Base-by-base conservation (phyloP, 2,888 invertebrate species). In the Formica aserva region DNA sequence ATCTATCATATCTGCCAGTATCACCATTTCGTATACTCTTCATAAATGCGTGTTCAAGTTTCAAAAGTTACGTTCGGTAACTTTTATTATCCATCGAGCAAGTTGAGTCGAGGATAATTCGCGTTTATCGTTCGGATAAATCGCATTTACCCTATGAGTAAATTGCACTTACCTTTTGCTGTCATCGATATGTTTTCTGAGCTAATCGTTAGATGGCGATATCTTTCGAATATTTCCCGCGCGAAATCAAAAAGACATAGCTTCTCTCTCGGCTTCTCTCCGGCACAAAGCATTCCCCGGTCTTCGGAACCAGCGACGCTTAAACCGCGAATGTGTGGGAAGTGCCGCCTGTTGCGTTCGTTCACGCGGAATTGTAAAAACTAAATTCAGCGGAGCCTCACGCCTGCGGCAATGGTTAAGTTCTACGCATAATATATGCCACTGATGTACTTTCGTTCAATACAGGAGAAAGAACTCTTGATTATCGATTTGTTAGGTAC, bases 351-450 rank as follows among this genome's bases (percentile, higher is more conserved):
- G 93, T 92, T 93, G 92, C 92, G 90, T 91, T 87, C 88, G 90
- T 92, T 91, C 91, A 88, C 85, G 92, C 91, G 92, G 91, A 92
- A 93, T 93, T 92, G 90, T 85, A 93, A 93, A 93, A 93, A 92
- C 90, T 87, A 86, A 91, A 91, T 88, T 91, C 48, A 45, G 13
- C 29, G 32, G 29, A 67, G 67, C 3, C n/a, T 29, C n/a, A 45
- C 3, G 32, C 45, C 32, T 11, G 32, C 35, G 41, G 60, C 78
- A 18, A 18, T 35, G 35, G 6, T 32, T 32, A 32, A 32, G 6
- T 55, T 38, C 18, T 13, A 65, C n/a, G 18, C 13, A 45, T 26
- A 18, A 26, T 26, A 26, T 26, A 13, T 29, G n/a, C 18, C 38
- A 29, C 11, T 41, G 57, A 8, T 41, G 41, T 41, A 77, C 66